Conservation (phyloP, 2,113 vertebrate species). For the Antennarius striatus region DNA sequence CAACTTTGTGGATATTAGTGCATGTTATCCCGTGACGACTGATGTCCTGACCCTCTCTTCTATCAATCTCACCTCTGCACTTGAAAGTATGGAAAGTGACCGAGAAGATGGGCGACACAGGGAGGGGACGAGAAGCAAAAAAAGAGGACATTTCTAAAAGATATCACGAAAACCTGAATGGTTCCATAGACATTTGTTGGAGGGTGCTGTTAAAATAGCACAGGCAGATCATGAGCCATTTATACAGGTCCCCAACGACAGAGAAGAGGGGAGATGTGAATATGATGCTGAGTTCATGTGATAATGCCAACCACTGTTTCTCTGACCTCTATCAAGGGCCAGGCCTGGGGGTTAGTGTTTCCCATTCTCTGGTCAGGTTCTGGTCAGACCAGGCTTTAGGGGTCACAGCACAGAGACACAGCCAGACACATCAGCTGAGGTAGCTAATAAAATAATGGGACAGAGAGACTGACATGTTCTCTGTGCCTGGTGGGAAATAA, state of each 20-base stretch:
- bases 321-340: slow-evolving; percentile 40
- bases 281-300: slow-evolving; percentile 23
- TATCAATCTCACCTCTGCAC: slow-evolving; percentile 13
- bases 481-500: slow-evolving; percentile 31
- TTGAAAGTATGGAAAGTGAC: slow-evolving; percentile 48
- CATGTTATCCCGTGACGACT: slow-evolving; percentile 24
- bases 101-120: slow-evolving; percentile 22
- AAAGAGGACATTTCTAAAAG: slow-evolving; percentile 10
- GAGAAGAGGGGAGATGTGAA: slow-evolving; percentile 16
- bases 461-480: slow-evolving; percentile 15
- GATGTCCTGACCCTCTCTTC: slow-evolving; percentile 20
- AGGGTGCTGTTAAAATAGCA: background rate
- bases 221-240: background rate
- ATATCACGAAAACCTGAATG: slow-evolving; percentile 6
- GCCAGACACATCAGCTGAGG: slow-evolving; percentile 42
- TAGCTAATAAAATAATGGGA: slow-evolving; percentile 3
- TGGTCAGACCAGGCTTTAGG: slow-evolving; percentile 22
- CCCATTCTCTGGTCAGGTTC: slow-evolving; percentile 31
- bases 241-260: background rate
- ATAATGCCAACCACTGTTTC: slow-evolving; percentile 9
- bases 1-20: slow-evolving; percentile 1
- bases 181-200: background rate
- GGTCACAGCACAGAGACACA: slow-evolving; percentile 36
- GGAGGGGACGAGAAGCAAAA: slow-evolving; percentile 2
- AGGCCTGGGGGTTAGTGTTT: slow-evolving; percentile 44